Evolutionary conservation across 2,113 vertebrate species (phyloP).

Genomic region (Tragelaphus scriptus): DNA sequence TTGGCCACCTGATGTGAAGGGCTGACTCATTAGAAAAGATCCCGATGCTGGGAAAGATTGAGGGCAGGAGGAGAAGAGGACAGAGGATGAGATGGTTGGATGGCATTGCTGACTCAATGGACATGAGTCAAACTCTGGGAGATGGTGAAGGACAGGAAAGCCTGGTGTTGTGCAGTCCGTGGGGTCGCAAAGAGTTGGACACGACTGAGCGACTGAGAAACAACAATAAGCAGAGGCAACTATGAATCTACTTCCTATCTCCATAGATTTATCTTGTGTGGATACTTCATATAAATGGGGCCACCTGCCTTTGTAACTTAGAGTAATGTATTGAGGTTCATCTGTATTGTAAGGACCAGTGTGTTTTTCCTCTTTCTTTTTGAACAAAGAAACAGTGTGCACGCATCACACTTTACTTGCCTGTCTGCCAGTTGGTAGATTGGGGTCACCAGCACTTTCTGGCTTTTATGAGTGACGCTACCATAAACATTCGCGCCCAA

Average conservation of each 20-base stretch:
- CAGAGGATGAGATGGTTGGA: background rate
- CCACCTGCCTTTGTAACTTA: background rate
- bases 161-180: background rate
- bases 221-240: background rate
- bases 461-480: accelerated
- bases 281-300: background rate
- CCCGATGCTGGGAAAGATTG: background rate
- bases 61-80: background rate
- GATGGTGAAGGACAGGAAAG: background rate
- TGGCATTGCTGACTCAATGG: background rate
- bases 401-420: accelerated
- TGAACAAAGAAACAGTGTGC: accelerated
- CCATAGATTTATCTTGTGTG: background rate
- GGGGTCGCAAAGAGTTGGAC: background rate
- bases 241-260: accelerated
- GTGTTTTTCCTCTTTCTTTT: background rate
- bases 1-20: background rate
- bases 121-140: background rate
- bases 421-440: accelerated
- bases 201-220: accelerated
- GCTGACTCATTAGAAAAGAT: background rate
- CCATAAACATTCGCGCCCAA: accelerated
- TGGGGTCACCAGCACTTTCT: accelerated
- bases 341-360: accelerated
- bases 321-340: background rate